phyloP scores from a whole-genome alignment of 2,797 vertebrate species.

The Gallinago solitaria region DNA sequence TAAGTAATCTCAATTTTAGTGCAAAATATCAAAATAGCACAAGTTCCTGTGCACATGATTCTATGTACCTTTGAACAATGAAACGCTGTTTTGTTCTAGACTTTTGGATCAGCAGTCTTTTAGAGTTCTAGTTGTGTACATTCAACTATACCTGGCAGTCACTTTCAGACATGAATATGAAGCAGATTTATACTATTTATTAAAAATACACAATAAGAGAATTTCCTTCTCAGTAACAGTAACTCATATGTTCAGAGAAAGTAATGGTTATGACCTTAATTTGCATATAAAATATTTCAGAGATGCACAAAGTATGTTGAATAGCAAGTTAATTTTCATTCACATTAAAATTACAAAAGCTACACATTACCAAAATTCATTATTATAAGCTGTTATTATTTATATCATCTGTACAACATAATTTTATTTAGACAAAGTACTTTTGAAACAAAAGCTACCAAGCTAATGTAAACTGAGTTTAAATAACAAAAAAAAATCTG shows the following conservation, averaged over 20 bases:
- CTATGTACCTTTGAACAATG: not conserved
- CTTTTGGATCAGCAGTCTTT: not conserved
- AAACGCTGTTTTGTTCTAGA: not conserved
- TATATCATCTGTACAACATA: not conserved
- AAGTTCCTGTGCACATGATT: not conserved
- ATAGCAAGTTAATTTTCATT: constrained; percentile 15
- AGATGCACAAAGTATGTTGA: not conserved
- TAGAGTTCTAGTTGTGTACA: not conserved
- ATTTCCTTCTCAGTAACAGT: not conserved
- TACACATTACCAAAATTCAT: not conserved
- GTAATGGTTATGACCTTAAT: not conserved
- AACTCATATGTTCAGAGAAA: not conserved
- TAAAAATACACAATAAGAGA: not conserved
- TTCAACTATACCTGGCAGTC: not conserved
- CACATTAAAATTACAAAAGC: not conserved
- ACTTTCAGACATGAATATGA: not conserved
- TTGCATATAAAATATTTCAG: constrained; percentile 8
- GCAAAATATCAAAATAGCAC: not conserved
- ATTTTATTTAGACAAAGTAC: not conserved
- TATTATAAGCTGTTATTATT: not conserved
- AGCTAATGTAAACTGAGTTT: not conserved
- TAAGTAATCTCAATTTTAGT: not conserved
- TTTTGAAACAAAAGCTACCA: constrained; percentile 3
- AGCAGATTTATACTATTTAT: not conserved
- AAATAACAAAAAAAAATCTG: not conserved